Evolutionary conservation across 2,888 invertebrate genomes (phyloP).

Genomic region (Timema podura): DNA sequence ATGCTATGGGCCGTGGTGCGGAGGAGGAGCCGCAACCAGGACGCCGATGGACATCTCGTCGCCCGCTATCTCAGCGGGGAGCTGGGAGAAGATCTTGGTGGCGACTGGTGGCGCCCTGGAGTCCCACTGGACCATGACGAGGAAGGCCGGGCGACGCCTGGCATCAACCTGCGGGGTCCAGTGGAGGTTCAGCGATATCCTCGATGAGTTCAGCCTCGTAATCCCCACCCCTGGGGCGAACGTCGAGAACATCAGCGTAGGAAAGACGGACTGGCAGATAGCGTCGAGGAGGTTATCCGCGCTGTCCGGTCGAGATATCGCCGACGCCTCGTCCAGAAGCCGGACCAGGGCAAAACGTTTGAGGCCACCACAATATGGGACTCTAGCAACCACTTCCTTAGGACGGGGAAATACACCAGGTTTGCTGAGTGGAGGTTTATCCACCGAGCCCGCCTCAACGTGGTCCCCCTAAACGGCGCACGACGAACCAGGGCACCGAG

Average conservation of each 20-base stretch:
- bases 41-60: too few species aligned
- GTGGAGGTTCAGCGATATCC: background rate
- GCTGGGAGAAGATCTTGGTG: too few species aligned
- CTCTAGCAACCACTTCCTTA: constrained; percentile 37
- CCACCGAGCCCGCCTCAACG: constrained; percentile 39
- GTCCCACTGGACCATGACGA: constrained; percentile 14
- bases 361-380: constrained; percentile 24
- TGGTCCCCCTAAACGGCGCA: constrained; percentile 38
- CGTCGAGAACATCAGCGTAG: too few species aligned
- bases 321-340: constrained; percentile 31
- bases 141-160: constrained; percentile 27
- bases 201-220: background rate
- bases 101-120: constrained; percentile 14
- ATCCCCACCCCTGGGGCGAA: background rate
- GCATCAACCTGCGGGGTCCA: background rate
- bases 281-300: too few species aligned
- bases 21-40: too few species aligned
- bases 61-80: too few species aligned
- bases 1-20: too few species aligned
- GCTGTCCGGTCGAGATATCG: background rate
- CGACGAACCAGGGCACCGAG: background rate
- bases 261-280: too few species aligned
- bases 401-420: constrained; percentile 34
- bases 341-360: constrained; percentile 37
- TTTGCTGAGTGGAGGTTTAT: constrained; percentile 44